phyloP scores from a whole-genome alignment of 2,888 invertebrate species.

The Sympetrum striolatum region DNA sequence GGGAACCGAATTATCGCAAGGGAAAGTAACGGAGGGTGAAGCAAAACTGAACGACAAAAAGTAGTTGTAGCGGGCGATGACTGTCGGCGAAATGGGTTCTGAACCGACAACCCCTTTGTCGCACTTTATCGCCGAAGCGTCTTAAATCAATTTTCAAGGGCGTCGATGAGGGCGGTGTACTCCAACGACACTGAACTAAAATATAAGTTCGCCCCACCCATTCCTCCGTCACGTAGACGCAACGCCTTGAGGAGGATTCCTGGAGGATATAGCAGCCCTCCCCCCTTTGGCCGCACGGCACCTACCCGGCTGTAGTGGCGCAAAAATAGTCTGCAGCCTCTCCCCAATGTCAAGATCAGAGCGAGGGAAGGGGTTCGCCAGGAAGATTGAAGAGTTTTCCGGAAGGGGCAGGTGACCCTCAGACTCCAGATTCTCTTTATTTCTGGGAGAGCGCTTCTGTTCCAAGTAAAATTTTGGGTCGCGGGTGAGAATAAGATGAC shows the following conservation, averaged over 20 bases:
- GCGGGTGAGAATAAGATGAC: neutral
- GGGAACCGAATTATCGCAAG: too few species aligned
- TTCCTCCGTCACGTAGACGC: neutral
- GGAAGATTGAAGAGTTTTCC: neutral
- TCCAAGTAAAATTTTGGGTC: neutral
- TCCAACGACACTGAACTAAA: neutral
- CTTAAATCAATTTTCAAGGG: too few species aligned
- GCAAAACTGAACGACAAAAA: neutral
- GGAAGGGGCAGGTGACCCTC: slow-evolving; percentile 12
- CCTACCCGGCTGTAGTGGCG: slow-evolving; percentile 4
- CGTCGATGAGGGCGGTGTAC: neutral
- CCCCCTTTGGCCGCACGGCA: neutral
- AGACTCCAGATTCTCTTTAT: neutral
- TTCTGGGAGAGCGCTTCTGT: neutral
- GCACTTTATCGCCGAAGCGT: too few species aligned
- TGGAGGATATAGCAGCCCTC: neutral
- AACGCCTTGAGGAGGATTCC: neutral
- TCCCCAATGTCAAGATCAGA: slow-evolving; percentile 43
- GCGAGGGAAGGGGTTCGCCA: neutral
- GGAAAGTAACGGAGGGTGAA: neutral
- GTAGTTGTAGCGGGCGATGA: neutral
- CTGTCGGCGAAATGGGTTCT: too few species aligned
- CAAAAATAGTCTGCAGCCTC: slow-evolving; percentile 31
- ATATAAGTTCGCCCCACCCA: neutral
- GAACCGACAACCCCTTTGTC: too few species aligned